Evolutionary conservation across 1,140 invertebrate genomes (phyloP), one percentile per base, ranked within the genome.

Genomic region (Watersipora subatra): DNA sequence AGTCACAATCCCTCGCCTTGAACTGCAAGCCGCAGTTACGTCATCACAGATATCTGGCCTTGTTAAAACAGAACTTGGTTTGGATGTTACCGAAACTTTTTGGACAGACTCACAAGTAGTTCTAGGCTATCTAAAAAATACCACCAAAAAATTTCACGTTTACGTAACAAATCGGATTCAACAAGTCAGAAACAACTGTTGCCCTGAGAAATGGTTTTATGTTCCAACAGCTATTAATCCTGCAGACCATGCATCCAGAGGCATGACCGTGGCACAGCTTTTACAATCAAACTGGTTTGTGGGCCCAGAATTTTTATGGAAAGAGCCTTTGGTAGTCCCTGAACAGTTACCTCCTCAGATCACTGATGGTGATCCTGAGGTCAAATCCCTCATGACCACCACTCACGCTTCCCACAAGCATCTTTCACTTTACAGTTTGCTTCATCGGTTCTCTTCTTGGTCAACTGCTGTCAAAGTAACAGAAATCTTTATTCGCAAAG

Each of bases 181-280:
- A 27, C 22, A 2, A 2, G 66, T 68, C 2, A 62, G 57, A 34
- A 56, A 68, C 24, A 1, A 28, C 1, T 30, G 34, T 15, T 20
- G 7, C 1, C 57, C 59, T 17, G 20, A 66, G 1, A n/a, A 66
- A 17, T 68, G 65, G 67, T 57, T 19, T 57, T 30, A 65, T 22
- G 30, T 62, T 19, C 12, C 12, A 2, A 57, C 63, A 15, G 28
- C 57, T 19, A 2, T 12, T 15, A 72, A 70, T 30, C 70, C 69
- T 15, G 70, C 70, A 26, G 70, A 72, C 67, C 1, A 57, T n/a
- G 69, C 69, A 7, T 72, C 70, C 61, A 66, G 69, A 65, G 69
- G 68, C 19, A 2, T 67, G 0, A 19, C 61, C 17, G 57, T 57
- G 15, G 55, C 55, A 22, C 46, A 65, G 15, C 26, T 66, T 25